Evolutionary conservation across 2,113 vertebrate genomes (phyloP).

Genomic region (Empidonax traillii): DNA sequence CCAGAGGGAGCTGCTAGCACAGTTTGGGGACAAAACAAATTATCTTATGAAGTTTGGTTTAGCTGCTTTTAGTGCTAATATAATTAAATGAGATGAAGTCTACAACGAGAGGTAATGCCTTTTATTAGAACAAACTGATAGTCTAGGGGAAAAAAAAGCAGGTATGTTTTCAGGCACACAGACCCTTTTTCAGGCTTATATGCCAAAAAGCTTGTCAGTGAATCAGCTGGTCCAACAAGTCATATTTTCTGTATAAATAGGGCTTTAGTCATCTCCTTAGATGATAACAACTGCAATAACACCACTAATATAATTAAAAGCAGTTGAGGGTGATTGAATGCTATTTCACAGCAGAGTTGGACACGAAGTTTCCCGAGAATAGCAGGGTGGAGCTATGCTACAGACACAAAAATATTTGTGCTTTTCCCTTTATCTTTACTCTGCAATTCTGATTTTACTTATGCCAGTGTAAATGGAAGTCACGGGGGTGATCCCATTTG

Average conservation of each 20-base stretch:
- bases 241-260: not conserved
- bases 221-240: not conserved
- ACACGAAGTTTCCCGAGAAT: conserved; percentile 11
- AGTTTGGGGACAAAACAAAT: not conserved
- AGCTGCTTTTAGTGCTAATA: not conserved
- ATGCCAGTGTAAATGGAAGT: not conserved
- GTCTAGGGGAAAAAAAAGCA: not conserved
- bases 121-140: conserved; percentile 2
- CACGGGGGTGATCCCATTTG: not conserved
- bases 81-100: conserved; percentile 17
- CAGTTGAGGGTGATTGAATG: conserved; percentile 20
- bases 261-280: conserved; percentile 9
- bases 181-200: not conserved
- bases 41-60: not conserved
- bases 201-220: not conserved
- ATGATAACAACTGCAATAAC: conserved; percentile 48
- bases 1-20: not conserved
- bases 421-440: not conserved
- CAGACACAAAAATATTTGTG: not conserved
- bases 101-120: not conserved
- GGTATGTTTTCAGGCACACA: not conserved
- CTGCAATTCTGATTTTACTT: not conserved
- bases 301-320: conserved; percentile 44
- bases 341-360: not conserved
- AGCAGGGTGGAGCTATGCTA: conserved; percentile 4